Base-by-base conservation (phyloP, 2,113 vertebrate species). In the Zootoca vivipara region DNA sequence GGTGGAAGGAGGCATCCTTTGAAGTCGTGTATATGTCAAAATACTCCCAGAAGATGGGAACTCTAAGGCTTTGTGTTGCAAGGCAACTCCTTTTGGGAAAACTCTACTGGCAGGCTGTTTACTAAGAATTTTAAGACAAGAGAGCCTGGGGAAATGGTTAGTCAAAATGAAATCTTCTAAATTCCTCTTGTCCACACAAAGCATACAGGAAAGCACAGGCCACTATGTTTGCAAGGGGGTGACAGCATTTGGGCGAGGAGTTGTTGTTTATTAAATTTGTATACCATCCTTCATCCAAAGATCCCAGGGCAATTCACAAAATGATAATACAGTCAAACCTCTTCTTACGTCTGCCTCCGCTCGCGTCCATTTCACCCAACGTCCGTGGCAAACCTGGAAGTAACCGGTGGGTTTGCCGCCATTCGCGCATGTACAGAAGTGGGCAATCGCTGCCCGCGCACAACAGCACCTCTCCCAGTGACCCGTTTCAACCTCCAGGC, bases 51-150 rank as follows among this genome's bases (percentile, higher is more conserved):
- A 88, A 22, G 26, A 9, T 24, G 88, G 87, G 87, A 90, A 35
- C 4, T 22, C 62, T 9, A 69, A 74, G 4, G 1, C 83, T 22
- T 15, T 26, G 2, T 30, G 9, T 82, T 88, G 10, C 85, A 91
- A 89, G 16, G 67, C 56, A 83, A 18, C 88, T 65, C 70, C 67
- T 79, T 38, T 7, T 13, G 33, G n/a, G 16, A 83, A 89, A 90
- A 87, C 4, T 30, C 20, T 75, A 81, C 0, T 69, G 18, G 89
- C 64, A 85, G 40, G 20, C 69, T 92, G 20, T 85, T 93, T 79
- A 90, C 62, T 16, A 77, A 88, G 82, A 86, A 78, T 35, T 0
- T 65, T 90, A 73, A n/a, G 40, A 89, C 20, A 22, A 87, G 87
- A 85, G 79, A 5, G 15, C 2, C 62, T 89, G 87, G 24, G 72